Percentiles rank a stretch among this genome's conserved stretches.
Conservation (phyloP, 2,113 vertebrate species). For the Callospermophilus lateralis region DNA sequence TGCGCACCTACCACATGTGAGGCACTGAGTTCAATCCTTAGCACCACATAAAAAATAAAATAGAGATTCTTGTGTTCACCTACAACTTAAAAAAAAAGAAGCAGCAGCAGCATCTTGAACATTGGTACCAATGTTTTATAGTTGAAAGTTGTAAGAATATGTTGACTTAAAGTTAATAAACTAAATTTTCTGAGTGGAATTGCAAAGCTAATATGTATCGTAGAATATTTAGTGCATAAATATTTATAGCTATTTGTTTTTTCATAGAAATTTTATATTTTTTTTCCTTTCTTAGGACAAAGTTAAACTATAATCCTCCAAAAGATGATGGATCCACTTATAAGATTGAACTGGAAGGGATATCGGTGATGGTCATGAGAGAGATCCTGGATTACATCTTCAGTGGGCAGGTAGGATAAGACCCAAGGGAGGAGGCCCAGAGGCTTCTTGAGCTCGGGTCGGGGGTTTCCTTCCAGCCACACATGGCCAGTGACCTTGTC, state of each 20-base stretch:
- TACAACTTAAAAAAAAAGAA: too few relatives aligned
- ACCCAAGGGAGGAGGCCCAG: background rate
- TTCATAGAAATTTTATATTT: conserved; percentile 78
- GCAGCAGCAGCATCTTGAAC: background rate
- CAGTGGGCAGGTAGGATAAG: conserved; percentile 94
- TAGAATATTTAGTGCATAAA: conserved; percentile 53
- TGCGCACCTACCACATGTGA: too few relatives aligned
- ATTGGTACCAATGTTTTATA: background rate
- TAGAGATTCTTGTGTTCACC: too few relatives aligned
- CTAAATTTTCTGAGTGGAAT: background rate
- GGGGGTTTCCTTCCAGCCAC: conserved; percentile 16
- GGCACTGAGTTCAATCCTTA: too few relatives aligned
- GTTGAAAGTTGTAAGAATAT: conserved; percentile 12
- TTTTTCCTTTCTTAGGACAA: conserved; percentile 91
- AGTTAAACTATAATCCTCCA: conserved; percentile 98
- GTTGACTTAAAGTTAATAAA: conserved; percentile 13
- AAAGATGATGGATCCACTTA: conserved; percentile 97
- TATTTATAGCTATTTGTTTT: conserved; percentile 57
- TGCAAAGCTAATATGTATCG: background rate
- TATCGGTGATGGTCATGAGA: conserved; percentile 96
- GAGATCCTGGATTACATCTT: conserved; percentile 99
- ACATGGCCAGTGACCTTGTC: background rate
- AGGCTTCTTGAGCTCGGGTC: conserved; percentile 23
- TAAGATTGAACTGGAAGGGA: conserved; percentile 97
- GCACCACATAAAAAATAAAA: too few relatives aligned